Evolutionary conservation across 2,888 invertebrate species (phyloP).

Genomic region (Parapristionchus giblindavisi): DNA sequence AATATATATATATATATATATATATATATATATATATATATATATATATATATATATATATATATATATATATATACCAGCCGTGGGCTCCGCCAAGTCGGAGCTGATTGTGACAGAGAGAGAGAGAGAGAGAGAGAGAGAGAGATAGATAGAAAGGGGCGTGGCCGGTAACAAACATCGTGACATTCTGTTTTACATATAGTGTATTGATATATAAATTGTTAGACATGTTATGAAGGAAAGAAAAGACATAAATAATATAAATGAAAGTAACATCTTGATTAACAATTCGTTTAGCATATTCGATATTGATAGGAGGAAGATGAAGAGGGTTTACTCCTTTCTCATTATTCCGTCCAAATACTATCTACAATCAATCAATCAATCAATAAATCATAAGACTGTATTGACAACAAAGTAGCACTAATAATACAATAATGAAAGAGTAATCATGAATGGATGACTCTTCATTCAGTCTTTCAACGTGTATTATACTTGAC

Average conservation of each 20-base stretch:
- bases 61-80: too few relatives aligned
- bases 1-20: too few relatives aligned
- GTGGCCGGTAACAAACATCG: neutral
- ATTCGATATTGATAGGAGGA: conserved; percentile 12
- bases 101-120: too few relatives aligned
- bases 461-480: neutral
- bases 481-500: neutral
- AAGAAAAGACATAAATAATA: neutral
- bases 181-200: neutral
- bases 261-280: conserved; percentile 1
- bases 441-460: too few relatives aligned
- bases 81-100: too few relatives aligned
- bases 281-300: conserved; percentile 13
- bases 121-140: too few relatives aligned
- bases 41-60: too few relatives aligned
- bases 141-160: too few relatives aligned
- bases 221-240: neutral
- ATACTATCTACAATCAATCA: neutral
- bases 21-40: too few relatives aligned
- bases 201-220: neutral
- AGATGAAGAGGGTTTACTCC: neutral
- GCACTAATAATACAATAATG: too few relatives aligned
- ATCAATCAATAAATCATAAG: too few relatives aligned
- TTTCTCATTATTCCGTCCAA: neutral
- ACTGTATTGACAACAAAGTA: too few relatives aligned